Percentiles rank a stretch among this genome's conserved stretches.
Conservation (phyloP, 2,113 vertebrate species). For the Capreolus pygargus region DNA sequence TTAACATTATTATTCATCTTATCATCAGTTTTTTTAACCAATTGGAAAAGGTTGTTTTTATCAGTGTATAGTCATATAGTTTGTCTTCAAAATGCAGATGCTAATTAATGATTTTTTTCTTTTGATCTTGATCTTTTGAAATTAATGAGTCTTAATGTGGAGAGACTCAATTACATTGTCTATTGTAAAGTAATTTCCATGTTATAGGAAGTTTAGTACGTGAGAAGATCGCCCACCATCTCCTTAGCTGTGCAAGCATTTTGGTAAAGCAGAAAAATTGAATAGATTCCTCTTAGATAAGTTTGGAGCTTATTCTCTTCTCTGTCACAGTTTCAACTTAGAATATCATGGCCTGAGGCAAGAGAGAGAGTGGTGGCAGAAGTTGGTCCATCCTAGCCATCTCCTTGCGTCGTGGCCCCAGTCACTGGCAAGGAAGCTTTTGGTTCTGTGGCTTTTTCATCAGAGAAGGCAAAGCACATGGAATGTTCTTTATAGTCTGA, state of each 20-base stretch:
- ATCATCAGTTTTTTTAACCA: neutral
- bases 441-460: neutral
- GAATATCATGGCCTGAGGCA: neutral
- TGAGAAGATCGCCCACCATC: neutral
- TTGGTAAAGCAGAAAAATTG: neutral
- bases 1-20: neutral
- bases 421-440: neutral
- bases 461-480: neutral
- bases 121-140: conserved; percentile 24
- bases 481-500: neutral
- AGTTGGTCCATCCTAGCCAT: neutral
- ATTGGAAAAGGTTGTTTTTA: neutral
- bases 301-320: neutral
- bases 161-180: neutral
- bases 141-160: conserved; percentile 2
- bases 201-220: neutral
- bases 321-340: neutral
- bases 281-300: neutral
- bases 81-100: conserved; percentile 2
- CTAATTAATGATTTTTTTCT: neutral
- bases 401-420: neutral
- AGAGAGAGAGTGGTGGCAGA: neutral
- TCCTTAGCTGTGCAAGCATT: neutral
- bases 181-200: neutral
- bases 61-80: neutral